Percentiles rank a stretch among this genome's conserved stretches.
Conservation (phyloP, 1,140 invertebrate genomes). For the Drosophila kepulauana region DNA sequence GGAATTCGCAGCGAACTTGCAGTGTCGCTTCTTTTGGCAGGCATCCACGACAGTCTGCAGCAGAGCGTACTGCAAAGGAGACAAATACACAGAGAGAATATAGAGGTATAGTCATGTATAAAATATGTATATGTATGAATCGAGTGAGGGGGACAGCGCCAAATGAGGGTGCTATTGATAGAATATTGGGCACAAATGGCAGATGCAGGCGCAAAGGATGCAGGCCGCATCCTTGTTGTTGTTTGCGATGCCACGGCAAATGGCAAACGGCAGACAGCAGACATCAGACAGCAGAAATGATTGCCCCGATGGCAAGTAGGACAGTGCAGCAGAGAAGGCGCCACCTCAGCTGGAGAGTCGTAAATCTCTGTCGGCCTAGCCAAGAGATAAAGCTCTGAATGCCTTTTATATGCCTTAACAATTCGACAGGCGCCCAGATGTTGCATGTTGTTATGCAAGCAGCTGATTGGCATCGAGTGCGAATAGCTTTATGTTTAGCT, state of each 20-base stretch:
- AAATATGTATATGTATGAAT: slow-evolving; percentile 11
- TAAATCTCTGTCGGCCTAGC: slow-evolving; percentile 55
- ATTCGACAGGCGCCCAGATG: slow-evolving; percentile 41
- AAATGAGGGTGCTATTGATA: slow-evolving; percentile 45
- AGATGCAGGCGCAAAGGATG: slow-evolving; percentile 21
- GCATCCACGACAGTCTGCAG: slow-evolving; percentile 96
- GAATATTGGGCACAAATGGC: slow-evolving; percentile 59
- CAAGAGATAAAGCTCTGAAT: slow-evolving; percentile 52
- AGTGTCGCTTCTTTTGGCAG: slow-evolving; percentile 95
- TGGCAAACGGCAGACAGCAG: slow-evolving; percentile 18
- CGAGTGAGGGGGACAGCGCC: slow-evolving; percentile 5
- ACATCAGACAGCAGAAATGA: too few relatives aligned
- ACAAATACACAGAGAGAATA: slow-evolving; percentile 20
- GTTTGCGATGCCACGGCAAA: slow-evolving; percentile 1
- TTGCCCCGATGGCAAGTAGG: background rate
- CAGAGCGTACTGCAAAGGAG: slow-evolving; percentile 90
- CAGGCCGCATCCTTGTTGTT: slow-evolving; percentile 34
- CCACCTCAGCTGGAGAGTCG: slow-evolving; percentile 32
- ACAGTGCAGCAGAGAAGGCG: background rate
- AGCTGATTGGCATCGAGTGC: slow-evolving; percentile 21
- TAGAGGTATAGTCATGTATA: slow-evolving; percentile 18
- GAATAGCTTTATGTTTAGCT: slow-evolving; percentile 42
- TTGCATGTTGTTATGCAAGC: slow-evolving; percentile 29
- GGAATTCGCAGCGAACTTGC: slow-evolving; percentile 93
- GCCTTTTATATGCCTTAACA: slow-evolving; percentile 56